Evolutionary conservation across 1,140 invertebrate genomes (phyloP), one percentile per base, ranked within the genome.

Genomic region (Bombus waltoni): DNA sequence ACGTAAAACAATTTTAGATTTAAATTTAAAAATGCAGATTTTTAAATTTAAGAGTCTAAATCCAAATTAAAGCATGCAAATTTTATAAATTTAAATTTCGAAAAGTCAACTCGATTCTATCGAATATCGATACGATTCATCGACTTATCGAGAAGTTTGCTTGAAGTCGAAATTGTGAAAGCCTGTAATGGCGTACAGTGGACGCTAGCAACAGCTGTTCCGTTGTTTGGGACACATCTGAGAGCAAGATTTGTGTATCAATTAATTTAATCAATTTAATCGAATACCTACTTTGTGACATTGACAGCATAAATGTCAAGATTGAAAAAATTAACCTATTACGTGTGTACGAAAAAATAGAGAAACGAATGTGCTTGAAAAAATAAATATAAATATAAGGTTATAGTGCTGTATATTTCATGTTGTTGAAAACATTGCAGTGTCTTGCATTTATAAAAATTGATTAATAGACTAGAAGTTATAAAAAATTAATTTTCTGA

Each of bases 171-270:
- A 42, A n/a, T 42, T 22, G 66, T 44, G 75, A 79, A 71, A 84
- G n/a, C 32, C 32, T 22, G n/a, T 79, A 84, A 84, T 84, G 82
- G 82, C 53, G 82, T 1, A 2, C 22, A 44, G 38, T 79, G 9
- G 65, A 84, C 53, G 66, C 82, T 70, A 62, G 38, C 28, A 79
- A 79, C 82, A 84, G 82, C 82, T 84, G 82, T 84, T 76, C 25
- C n/a, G 15, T 25, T 40, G 35, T 28, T 40, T 4, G 3, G 2
- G 22, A 10, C 4, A 1, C 28, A 32, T 4, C n/a, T 13, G 2
- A 44, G 35, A 5, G 47, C 8, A 40, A 35, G 10, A n/a, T 71
- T 44, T 40, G 18, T 25, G 11, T 38, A 44, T 59, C 53, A 32
- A 32, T 32, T 1, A 32, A 32, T 32, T 32, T 32, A 32, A 1